Evolutionary conservation across 2,797 vertebrate genomes (phyloP), one percentile per base, ranked within the genome.

Genomic region (Pelodytes ibericus): DNA sequence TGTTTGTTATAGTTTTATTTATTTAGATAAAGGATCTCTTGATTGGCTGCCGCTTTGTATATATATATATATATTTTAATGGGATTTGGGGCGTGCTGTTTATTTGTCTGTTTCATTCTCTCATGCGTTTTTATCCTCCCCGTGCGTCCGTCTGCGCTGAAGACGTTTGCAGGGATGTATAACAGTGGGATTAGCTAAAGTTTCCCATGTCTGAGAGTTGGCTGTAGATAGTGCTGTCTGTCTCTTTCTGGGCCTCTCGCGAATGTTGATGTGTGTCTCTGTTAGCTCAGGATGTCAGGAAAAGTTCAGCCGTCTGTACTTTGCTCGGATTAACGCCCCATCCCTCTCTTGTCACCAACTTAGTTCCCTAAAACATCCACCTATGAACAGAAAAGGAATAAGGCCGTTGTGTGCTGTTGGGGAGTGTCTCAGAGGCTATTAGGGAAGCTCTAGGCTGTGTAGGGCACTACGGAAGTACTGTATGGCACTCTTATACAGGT

Each of bases 261-360:
- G 57, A 68, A 30, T 82, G 76, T 81, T 81, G 75, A 80, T 73
- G 49, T 86, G 85, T 87, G 82, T 84, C 84, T 80, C 62, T 81
- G 75, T 86, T 79, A 82, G 82, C 82, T 86, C 75, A 83, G 75
- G 81, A 84, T 81, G 84, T 82, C 77, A 76, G 36, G 77, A 82
- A 88, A 82, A 82, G 83, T 83, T 86, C 65, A 80, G 64, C 86
- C 86, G 79, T 80, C 60, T 92, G 89, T 90, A 92, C 91, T 93
- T 92, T 90, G 87, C 83, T 85, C 87, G 81, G 79, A 83, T 81
- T 78, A 82, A 82, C 73, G 84, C 81, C 81, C 81, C 84, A 77
- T 71, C 71, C 72, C 80, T 80, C 82, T 83, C 81, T 82, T 83
- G 83, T 83, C 81, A 56, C 68, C 53, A 78, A 66, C 47, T 57